Evolutionary conservation across 2,113 vertebrate genomes (phyloP), one percentile per base, ranked within the genome.

Genomic region (Salvelinus fontinalis): DNA sequence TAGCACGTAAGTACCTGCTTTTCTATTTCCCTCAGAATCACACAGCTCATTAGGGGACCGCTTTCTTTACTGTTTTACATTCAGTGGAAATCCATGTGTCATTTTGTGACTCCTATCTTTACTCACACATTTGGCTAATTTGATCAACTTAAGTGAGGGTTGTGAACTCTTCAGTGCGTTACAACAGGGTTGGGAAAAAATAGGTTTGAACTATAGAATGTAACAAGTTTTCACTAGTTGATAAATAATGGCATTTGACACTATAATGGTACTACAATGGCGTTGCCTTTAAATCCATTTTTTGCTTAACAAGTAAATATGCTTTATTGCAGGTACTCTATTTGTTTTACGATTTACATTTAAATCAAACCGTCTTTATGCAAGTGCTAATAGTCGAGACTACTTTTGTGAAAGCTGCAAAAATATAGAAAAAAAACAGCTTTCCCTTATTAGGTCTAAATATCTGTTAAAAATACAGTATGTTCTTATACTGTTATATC

Each of bases 1-100:
- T 94, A 92, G 92, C 95, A 91, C 93, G 97, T 99, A 94, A 97
- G 97, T 96, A 75, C 13, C 18, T 74, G 26, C 48, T 66, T 60
- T 62, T 39, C 16, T 20, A 39, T 12, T 39, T 20, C 14, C 4
- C 51, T 54, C 13, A 34, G 6, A 34, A 68, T 68, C 31, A 18
- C 24, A 57, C 59, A 67, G 31, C 13, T 29, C 24, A 18, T 27
- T 9, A 27, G 13, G 24, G 13, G 1, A 16, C 24, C 2, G 27
- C 22, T 66, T 29, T 66, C 12, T 66, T 66, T 31, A 5, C 2
- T 3, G 26, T 31, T 26, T 67, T 26, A n/a, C 65, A 67, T 67
- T 67, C 27, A 67, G 13, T 2, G 16, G 29, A 68, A 18, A 16
- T 67, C 34, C 66, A 57, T 29, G 3, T 14, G 66, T 18, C 5